Percentiles rank a stretch among this genome's conserved stretches.
These are phyloP conservation scores for Actinopyga echinites DNA, from an alignment of 53 echinoderm and acorn worm species.

Conservation along the genomic window DNA sequence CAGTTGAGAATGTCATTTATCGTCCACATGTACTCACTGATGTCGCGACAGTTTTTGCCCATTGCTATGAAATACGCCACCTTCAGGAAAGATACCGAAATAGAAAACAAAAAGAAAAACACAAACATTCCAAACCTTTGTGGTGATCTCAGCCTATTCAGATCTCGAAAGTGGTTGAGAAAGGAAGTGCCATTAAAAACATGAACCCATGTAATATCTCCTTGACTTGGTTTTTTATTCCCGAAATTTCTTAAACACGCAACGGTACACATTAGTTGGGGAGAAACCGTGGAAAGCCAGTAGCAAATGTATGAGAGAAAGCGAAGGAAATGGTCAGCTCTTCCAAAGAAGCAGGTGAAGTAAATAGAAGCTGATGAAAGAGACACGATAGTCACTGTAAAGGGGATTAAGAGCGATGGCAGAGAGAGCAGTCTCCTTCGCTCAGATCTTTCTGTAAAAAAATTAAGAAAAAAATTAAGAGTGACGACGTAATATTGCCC, in stretches of 20 bases:
- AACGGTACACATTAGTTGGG: background rate
- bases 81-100: background rate
- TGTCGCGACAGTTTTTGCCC: background rate
- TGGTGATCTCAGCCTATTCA: too few species aligned
- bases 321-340: background rate
- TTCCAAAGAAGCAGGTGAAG: background rate
- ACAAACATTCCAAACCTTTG: background rate
- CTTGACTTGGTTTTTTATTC: too few species aligned
- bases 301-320: background rate
- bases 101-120: background rate
- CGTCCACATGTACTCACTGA: background rate
- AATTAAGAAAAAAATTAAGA: too few species aligned
- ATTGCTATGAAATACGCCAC: background rate
- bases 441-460: too few species aligned
- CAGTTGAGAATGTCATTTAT: background rate
- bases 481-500: too few species aligned
- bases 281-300: background rate
- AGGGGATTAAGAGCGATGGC: background rate
- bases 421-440: background rate
- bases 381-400: background rate
- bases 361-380: background rate
- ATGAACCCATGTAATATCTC: too few species aligned
- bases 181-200: too few species aligned
- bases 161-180: too few species aligned
- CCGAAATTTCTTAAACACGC: background rate